A percentile compares a stretch with the other conserved stretches of the same genome.
Conservation (phyloP, 2,113 vertebrate species). For the Panthera uncia region DNA sequence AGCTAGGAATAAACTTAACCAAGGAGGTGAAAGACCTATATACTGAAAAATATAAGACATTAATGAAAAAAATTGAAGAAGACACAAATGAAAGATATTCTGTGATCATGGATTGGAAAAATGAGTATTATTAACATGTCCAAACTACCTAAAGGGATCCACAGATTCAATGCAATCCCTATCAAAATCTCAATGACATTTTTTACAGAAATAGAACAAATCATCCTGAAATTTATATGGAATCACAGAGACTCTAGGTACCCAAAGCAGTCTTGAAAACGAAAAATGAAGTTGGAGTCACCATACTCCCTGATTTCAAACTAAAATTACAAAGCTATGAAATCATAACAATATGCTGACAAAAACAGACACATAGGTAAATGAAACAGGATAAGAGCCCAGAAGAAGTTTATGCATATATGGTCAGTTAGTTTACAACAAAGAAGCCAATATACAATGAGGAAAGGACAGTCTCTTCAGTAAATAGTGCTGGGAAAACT, state of each 20-base stretch:
- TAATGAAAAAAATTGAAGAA: not conserved
- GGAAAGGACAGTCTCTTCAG: not conserved
- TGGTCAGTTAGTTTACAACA: not conserved
- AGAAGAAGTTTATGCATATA: not conserved
- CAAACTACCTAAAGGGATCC: not conserved
- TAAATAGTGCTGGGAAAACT: not conserved
- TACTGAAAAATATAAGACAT: not conserved
- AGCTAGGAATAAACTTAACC: not conserved
- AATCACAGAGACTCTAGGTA: not conserved
- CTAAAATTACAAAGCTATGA: not conserved
- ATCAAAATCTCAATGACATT: not conserved
- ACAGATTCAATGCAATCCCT: not conserved
- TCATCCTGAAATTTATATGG: not conserved
- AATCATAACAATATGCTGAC: not conserved
- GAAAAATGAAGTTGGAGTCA: not conserved
- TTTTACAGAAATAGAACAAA: not conserved
- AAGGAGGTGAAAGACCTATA: not conserved
- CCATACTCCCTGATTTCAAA: not conserved
- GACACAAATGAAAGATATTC: not conserved
- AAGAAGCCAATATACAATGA: not conserved
- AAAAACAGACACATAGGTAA: not conserved
- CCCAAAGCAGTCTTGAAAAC: not conserved
- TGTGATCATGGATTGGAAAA: not conserved
- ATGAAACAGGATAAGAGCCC: not conserved
- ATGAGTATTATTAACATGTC: not conserved